Percentiles rank a stretch among this genome's conserved stretches.
Evolutionary conservation across 2,888 invertebrate species (phyloP).

Genomic region (Pyrocoelia pectoralis): DNA sequence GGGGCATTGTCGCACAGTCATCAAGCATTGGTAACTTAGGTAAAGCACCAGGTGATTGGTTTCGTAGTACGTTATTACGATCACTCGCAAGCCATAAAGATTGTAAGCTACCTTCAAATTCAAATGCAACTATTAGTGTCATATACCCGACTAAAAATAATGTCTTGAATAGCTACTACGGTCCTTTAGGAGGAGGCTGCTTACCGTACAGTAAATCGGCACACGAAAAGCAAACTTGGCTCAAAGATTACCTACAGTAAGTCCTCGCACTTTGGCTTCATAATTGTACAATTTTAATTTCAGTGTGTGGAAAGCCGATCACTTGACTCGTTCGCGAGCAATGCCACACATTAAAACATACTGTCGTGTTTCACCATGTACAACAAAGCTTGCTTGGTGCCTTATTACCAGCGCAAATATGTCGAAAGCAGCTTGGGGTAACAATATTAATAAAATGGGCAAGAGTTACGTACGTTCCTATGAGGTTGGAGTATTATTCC

Average conservation of each 20-base stretch:
- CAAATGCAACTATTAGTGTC: slow-evolving; percentile 64
- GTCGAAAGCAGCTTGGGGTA: slow-evolving; percentile 98
- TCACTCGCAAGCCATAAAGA: slow-evolving; percentile 66
- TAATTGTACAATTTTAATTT: slow-evolving; percentile 39
- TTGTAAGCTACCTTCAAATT: slow-evolving; percentile 63
- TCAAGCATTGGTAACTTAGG: slow-evolving; percentile 93
- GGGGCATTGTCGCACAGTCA: slow-evolving; percentile 79
- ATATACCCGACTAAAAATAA: slow-evolving; percentile 85
- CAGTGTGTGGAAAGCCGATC: slow-evolving; percentile 86
- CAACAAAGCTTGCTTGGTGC: slow-evolving; percentile 78
- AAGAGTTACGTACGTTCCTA: slow-evolving; percentile 81
- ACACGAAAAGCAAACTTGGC: slow-evolving; percentile 86
- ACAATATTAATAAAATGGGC: slow-evolving; percentile 68
- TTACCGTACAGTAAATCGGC: slow-evolving; percentile 78
- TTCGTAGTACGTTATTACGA: slow-evolving; percentile 77
- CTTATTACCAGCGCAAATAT: slow-evolving; percentile 92
- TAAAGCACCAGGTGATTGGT: slow-evolving; percentile 73
- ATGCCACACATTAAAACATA: slow-evolving; percentile 98
- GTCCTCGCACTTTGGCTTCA: slow-evolving; percentile 48
- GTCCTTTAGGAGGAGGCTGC: slow-evolving; percentile 84
- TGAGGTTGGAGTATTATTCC: slow-evolving; percentile 89
- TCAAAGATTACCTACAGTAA: slow-evolving; percentile 79
- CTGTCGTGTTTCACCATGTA: slow-evolving; percentile 75
- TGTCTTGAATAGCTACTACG: slow-evolving; percentile 85
- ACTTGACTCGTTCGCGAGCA: slow-evolving; percentile 75